Evolutionary conservation across 2,797 vertebrate genomes (phyloP).

Genomic region (Macropodus opercularis): DNA sequence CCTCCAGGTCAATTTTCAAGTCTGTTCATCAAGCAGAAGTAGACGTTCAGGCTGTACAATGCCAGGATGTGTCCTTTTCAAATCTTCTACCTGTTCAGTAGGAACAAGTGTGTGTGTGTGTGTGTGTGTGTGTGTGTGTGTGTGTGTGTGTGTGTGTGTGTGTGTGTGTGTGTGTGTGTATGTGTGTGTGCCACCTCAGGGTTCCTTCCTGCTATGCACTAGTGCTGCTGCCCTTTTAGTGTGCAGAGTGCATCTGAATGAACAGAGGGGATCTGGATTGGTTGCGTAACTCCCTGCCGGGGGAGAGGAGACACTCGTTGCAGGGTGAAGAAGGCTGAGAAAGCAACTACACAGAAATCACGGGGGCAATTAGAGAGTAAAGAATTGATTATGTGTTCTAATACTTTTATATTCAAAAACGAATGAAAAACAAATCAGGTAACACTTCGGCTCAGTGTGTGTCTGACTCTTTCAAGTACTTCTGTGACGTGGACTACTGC

Average conservation of each 20-base stretch:
- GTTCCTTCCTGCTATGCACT: conserved; percentile 57
- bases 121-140: too few species aligned
- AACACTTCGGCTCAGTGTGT: too few species aligned
- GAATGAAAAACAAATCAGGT: too few species aligned
- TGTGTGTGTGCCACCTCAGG: conserved; percentile 43
- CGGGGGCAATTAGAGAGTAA: conserved; percentile 6
- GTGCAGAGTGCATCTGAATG: conserved; percentile 62
- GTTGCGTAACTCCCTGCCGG: conserved; percentile 62
- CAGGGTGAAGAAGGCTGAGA: conserved; percentile 32
- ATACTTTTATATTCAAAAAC: too few species aligned
- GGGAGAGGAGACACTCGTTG: conserved; percentile 33
- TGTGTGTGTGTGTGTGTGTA: conserved; percentile 24
- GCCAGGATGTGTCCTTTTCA: neutral
- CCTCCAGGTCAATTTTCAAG: neutral
- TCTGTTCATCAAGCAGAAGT: neutral
- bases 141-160: conserved; percentile 17
- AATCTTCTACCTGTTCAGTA: conserved; percentile 12
- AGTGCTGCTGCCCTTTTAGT: conserved; percentile 58
- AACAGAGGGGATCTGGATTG: conserved; percentile 58
- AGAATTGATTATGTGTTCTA: neutral
- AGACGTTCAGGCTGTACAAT: conserved; percentile 1
- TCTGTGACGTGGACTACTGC: neutral
- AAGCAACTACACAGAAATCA: conserved; percentile 18
- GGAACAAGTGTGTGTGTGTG: too few species aligned
- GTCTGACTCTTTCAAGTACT: conserved; percentile 16